Evolutionary conservation across 2,113 vertebrate genomes (phyloP).

Genomic region (Cyphomyrus discorhynchus): DNA sequence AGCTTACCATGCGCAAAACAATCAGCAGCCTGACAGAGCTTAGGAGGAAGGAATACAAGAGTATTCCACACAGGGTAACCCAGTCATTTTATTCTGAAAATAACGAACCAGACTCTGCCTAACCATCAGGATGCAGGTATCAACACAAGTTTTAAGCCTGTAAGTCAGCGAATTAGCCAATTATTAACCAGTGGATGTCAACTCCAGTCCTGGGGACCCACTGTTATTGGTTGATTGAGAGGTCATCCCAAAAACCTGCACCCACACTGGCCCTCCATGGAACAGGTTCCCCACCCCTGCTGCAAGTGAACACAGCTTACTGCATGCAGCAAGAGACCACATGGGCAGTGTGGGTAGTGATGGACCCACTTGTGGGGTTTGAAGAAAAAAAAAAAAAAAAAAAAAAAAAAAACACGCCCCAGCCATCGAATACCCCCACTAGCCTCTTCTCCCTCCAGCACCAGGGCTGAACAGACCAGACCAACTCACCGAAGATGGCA

Average conservation of each 20-base stretch:
- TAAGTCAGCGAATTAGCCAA: background rate
- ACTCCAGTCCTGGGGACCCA: too few relatives aligned
- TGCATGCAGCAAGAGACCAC: background rate
- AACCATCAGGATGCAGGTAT: background rate
- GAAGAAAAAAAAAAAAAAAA: background rate
- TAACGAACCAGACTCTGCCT: background rate
- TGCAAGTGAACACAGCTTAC: background rate
- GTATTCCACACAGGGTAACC: background rate
- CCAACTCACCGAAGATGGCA: slow-evolving; percentile 85
- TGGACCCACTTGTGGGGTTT: background rate
- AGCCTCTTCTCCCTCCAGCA: background rate
- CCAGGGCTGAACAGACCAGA: slow-evolving; percentile 28
- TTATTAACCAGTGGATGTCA: too few relatives aligned
- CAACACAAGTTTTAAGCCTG: background rate
- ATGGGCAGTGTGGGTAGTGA: background rate
- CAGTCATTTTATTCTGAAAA: background rate
- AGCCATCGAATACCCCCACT: background rate
- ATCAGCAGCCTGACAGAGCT: background rate
- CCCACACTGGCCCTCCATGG: too few relatives aligned
- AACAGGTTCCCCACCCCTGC: too few relatives aligned
- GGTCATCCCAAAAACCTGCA: too few relatives aligned
- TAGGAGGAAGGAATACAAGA: background rate
- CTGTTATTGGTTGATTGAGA: too few relatives aligned
- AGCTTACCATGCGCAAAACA: background rate
- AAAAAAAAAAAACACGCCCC: background rate